Evolutionary conservation across 2,797 vertebrate species (phyloP).

Genomic region (Lepus oiostolus): DNA sequence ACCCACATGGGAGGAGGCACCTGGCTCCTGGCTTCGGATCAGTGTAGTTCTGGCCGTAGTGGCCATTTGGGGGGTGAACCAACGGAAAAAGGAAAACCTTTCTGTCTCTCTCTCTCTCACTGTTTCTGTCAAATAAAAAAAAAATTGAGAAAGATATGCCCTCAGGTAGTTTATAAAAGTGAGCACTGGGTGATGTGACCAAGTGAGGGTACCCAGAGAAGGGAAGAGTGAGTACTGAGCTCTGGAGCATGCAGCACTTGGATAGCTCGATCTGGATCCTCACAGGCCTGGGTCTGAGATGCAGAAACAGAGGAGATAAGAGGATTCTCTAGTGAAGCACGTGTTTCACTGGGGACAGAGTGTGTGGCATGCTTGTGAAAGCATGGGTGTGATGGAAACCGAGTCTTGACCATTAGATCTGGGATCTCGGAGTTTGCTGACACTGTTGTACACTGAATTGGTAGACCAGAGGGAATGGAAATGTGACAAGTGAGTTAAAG

Average conservation of each 20-base stretch:
- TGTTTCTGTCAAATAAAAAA: too few relatives aligned
- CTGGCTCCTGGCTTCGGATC: too few relatives aligned
- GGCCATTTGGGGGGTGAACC: too few relatives aligned
- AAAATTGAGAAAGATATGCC: background rate
- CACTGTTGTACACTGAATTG: background rate
- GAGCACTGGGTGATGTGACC: background rate
- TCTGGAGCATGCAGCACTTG: too few relatives aligned
- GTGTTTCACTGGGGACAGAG: background rate
- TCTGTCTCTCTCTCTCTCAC: too few relatives aligned
- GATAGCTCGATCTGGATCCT: background rate
- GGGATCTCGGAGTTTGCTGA: background rate
- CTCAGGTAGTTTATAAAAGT: background rate
- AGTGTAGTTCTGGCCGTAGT: too few relatives aligned
- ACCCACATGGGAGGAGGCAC: too few relatives aligned
- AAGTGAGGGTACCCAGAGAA: background rate
- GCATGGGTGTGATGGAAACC: background rate
- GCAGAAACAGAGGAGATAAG: background rate
- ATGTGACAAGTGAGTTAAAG: background rate
- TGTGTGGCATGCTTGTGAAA: background rate
- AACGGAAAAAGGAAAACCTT: too few relatives aligned
- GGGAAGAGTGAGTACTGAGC: background rate
- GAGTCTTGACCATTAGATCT: background rate
- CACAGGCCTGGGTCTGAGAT: background rate
- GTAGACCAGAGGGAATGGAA: background rate
- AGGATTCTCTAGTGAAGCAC: background rate